These are phyloP conservation scores for Pseudopipra pipra DNA, from an alignment of 2,113 vertebrate genomes.

Conservation along the genomic window DNA sequence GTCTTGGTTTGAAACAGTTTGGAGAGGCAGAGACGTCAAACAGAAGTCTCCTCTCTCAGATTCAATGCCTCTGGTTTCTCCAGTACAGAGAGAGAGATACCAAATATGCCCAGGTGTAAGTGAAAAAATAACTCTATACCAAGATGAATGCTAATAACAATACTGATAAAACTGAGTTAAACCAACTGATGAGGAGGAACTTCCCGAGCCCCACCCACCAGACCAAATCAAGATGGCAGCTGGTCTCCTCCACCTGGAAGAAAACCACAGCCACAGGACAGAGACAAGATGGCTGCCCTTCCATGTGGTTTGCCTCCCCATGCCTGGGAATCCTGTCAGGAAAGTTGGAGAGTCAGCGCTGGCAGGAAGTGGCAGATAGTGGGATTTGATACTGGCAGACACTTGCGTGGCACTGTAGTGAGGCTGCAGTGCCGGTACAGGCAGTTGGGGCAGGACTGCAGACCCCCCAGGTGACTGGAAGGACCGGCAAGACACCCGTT, in stretches of 20 bases:
- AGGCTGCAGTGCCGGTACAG: neutral
- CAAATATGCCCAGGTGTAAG: neutral
- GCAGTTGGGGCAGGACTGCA: neutral
- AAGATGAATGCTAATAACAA: neutral
- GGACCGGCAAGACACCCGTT: neutral
- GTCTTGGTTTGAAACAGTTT: neutral
- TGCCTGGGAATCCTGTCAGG: neutral
- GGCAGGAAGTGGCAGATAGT: neutral
- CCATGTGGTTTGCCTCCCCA: neutral
- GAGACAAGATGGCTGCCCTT: neutral
- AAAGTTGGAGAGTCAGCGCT: neutral
- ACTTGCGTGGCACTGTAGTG: neutral
- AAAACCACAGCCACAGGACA: neutral
- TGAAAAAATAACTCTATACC: neutral
- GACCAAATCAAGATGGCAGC: neutral
- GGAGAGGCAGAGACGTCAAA: neutral
- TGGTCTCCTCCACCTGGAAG: too few species aligned
- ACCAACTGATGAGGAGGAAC: neutral
- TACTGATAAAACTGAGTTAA: neutral
- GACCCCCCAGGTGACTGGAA: neutral
- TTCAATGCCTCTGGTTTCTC: neutral
- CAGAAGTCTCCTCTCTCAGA: neutral
- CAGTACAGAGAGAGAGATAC: neutral
- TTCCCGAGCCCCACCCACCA: neutral
- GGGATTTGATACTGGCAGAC: neutral